phyloP scores from a whole-genome alignment of 2,888 invertebrate genomes.

The Polyploca ridens region DNA sequence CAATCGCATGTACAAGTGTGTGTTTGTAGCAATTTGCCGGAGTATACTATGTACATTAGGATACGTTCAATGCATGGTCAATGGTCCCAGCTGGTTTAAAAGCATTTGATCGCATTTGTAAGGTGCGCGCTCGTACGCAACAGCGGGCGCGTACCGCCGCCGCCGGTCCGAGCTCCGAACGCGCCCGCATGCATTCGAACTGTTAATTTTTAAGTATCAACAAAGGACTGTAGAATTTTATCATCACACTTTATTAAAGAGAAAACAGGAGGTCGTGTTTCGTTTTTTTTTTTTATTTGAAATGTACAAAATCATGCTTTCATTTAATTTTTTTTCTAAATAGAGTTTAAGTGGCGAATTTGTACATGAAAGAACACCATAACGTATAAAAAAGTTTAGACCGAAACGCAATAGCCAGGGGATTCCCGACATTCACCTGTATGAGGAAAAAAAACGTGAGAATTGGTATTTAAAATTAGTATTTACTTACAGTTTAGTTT shows the following conservation, averaged over 20 bases:
- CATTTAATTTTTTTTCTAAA: slow-evolving; percentile 78
- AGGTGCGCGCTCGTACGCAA: slow-evolving; percentile 29
- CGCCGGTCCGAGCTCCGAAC: slow-evolving; percentile 24
- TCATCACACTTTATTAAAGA: slow-evolving; percentile 80
- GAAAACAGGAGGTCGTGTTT: slow-evolving; percentile 66
- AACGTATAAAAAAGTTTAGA: slow-evolving; percentile 42
- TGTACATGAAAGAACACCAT: slow-evolving; percentile 74
- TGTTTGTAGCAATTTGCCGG: slow-evolving; percentile 24
- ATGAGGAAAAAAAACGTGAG: slow-evolving; percentile 64
- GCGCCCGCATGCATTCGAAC: slow-evolving; percentile 61
- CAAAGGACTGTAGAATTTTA: slow-evolving; percentile 79
- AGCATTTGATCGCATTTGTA: slow-evolving; percentile 72
- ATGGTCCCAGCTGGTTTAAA: slow-evolving; percentile 34
- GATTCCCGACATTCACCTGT: slow-evolving; percentile 49
- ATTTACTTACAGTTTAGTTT: slow-evolving; percentile 85
- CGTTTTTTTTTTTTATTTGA: slow-evolving; percentile 71
- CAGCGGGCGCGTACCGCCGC: slow-evolving; percentile 31
- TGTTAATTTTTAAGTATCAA: slow-evolving; percentile 79
- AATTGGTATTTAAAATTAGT: slow-evolving; percentile 84
- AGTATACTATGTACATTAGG: slow-evolving; percentile 40
- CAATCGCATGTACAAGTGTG: slow-evolving; percentile 4
- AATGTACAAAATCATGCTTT: slow-evolving; percentile 84
- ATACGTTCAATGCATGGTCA: slow-evolving; percentile 33
- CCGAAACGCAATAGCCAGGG: slow-evolving; percentile 58
- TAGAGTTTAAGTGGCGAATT: slow-evolving; percentile 79